Evolutionary conservation across 2,888 invertebrate genomes (phyloP), one percentile per base, ranked within the genome.

Genomic region (Deilephila porcellus): DNA sequence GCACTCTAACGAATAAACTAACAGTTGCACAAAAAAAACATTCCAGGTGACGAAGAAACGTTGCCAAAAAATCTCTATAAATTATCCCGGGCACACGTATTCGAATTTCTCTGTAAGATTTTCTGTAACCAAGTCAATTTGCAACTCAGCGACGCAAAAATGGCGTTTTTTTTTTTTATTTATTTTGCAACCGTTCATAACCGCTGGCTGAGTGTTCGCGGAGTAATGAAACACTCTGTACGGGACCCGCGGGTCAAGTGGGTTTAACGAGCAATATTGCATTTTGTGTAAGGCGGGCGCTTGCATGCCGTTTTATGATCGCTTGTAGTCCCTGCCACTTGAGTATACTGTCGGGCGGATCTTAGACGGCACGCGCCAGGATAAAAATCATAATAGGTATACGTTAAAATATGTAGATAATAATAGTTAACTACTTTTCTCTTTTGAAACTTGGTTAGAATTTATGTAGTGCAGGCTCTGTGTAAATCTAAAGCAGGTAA

Each of bases 211-310:
- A 34, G 71, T 52, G 60, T 63, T 52, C 37, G 56, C 56, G 74
- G 73, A 81, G 79, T 88, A 87, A 89, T 88, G 84, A 86, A 90
- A 89, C 92, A 86, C 79, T 84, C 90, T 90, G 87, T 91, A 81
- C 83, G 72, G 76, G 83, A 81, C 84, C 85, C 76, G 64, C 80
- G 78, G 92, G 93, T 93, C 91, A 93, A 93, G 93, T 93, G 93
- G 90, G 83, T 84, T 87, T 91, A 91, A 92, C 92, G 86, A 92
- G 91, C 88, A 88, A 91, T 92, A 92, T 93, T 93, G 90, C 91
- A 91, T 92, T 91, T 91, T 89, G 86, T 89, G 84, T 80, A 82
- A 79, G 75, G 77, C 78, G 79, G 79, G 74, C 78, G 79, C 74
- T 56, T 32, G 32, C 60, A 80, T 80, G 77, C 78, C 74, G 75